Evolutionary conservation across 2,888 invertebrate genomes (phyloP).

Genomic region (Trimorus sp.): DNA sequence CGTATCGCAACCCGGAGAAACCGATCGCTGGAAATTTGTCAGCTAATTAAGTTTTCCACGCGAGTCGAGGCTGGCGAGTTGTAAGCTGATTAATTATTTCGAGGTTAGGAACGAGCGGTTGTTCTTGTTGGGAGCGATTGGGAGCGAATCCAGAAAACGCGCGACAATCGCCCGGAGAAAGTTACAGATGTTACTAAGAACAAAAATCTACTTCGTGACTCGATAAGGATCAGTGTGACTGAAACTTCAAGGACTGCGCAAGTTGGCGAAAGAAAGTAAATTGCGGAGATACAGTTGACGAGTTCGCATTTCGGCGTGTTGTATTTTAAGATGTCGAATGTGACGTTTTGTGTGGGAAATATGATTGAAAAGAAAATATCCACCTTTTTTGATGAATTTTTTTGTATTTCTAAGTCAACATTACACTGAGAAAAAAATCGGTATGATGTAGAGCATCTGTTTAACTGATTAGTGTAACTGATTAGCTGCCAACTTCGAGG

Average conservation of each 20-base stretch:
- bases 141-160: slow-evolving; percentile 43
- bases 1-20: slow-evolving; percentile 26
- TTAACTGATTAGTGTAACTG: too few species aligned
- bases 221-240: slow-evolving; percentile 60
- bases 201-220: slow-evolving; percentile 62
- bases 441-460: too few species aligned
- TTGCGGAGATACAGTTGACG: slow-evolving; percentile 33
- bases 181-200: slow-evolving; percentile 51
- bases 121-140: slow-evolving; percentile 32
- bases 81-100: slow-evolving; percentile 6
- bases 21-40: slow-evolving; percentile 41
- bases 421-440: too few species aligned
- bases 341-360: neutral
- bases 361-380: too few species aligned
- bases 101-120: neutral
- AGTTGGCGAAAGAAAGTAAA: slow-evolving; percentile 62
- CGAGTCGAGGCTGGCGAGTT: neutral
- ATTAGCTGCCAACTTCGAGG: too few species aligned
- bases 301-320: neutral
- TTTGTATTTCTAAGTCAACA: too few species aligned
- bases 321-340: slow-evolving; percentile 32
- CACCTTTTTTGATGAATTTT: too few species aligned
- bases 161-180: slow-evolving; percentile 45
- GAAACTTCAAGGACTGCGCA: slow-evolving; percentile 60
- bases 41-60: slow-evolving; percentile 32